Evolutionary conservation across 92 coral and sea anemone species (phyloP).

Genomic region (Metridium senile): DNA sequence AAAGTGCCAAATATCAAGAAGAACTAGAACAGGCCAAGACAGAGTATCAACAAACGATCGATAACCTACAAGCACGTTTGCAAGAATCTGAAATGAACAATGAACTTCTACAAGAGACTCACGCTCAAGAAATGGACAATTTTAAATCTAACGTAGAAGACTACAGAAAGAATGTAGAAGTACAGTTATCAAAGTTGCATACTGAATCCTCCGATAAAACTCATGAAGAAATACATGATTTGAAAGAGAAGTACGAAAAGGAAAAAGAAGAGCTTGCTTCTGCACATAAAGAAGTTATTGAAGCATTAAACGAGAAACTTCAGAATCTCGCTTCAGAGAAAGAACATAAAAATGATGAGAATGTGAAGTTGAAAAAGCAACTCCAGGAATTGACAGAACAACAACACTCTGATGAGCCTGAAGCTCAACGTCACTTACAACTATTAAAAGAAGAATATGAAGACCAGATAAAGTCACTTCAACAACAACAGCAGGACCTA

Average conservation of each 20-base stretch:
- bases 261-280: conserved; percentile 54
- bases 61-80: conserved; percentile 45
- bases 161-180: conserved; percentile 70
- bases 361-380: conserved; percentile 50
- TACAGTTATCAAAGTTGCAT: conserved; percentile 55
- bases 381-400: conserved; percentile 50
- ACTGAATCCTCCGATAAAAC: conserved; percentile 43
- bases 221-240: conserved; percentile 35
- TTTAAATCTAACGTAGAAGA: conserved; percentile 63
- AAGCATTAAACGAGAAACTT: conserved; percentile 32
- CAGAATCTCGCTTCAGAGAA: conserved; percentile 38
- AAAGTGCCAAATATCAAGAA: conserved; percentile 71
- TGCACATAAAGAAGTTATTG: conserved; percentile 27
- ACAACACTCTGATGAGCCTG: conserved; percentile 39
- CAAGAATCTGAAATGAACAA: conserved; percentile 57
- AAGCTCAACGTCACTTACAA: conserved; percentile 29
- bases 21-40: conserved; percentile 52
- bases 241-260: conserved; percentile 31
- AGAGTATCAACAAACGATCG: conserved; percentile 30
- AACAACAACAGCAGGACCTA: conserved; percentile 58
- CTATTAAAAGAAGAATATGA: conserved; percentile 61
- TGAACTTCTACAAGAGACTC: conserved; percentile 51
- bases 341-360: conserved; percentile 35
- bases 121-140: conserved; percentile 64
- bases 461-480: conserved; percentile 61